A percentile compares a stretch with the other conserved stretches of the same genome.
phyloP scores from a whole-genome alignment of 2,888 invertebrate genomes.

The Spatulosminthurus flaviceps region DNA sequence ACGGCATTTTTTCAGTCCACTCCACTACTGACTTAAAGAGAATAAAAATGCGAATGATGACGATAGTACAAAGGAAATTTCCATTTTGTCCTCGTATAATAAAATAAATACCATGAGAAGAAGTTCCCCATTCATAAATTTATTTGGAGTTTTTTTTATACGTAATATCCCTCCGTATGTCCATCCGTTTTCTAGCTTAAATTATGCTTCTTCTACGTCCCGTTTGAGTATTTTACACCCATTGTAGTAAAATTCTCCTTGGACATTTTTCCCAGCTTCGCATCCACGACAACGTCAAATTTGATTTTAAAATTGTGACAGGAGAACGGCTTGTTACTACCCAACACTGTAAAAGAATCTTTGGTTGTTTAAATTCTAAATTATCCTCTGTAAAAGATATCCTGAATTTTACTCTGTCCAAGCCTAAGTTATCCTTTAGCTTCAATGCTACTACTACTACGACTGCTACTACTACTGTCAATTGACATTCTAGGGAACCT shows the following conservation, averaged over 20 bases:
- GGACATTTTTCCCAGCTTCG: not conserved
- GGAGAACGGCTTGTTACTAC: slow-evolving; percentile 6
- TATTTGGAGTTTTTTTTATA: not conserved
- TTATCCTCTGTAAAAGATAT: not conserved
- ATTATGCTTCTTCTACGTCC: not conserved
- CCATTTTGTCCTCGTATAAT: not conserved
- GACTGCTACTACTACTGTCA: no score
- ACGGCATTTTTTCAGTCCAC: not conserved
- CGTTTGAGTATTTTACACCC: not conserved
- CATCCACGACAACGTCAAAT: slow-evolving; percentile 15
- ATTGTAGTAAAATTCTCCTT: not conserved
- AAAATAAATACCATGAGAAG: slow-evolving; percentile 19
- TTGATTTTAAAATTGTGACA: slow-evolving; percentile 25
- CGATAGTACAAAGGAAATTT: slow-evolving; percentile 2
- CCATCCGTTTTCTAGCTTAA: not conserved
- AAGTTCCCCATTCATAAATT: slow-evolving; percentile 27
- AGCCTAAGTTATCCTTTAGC: no score
- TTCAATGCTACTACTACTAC: no score
- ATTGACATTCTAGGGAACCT: no score
- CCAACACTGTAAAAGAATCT: not conserved
- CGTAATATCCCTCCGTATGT: not conserved
- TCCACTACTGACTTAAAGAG: not conserved
- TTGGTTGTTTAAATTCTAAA: not conserved
- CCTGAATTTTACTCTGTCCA: no score
- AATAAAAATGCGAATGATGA: not conserved